Conservation (phyloP, 2,888 invertebrate species). For the Galeopsomyia nigrocyanea region DNA sequence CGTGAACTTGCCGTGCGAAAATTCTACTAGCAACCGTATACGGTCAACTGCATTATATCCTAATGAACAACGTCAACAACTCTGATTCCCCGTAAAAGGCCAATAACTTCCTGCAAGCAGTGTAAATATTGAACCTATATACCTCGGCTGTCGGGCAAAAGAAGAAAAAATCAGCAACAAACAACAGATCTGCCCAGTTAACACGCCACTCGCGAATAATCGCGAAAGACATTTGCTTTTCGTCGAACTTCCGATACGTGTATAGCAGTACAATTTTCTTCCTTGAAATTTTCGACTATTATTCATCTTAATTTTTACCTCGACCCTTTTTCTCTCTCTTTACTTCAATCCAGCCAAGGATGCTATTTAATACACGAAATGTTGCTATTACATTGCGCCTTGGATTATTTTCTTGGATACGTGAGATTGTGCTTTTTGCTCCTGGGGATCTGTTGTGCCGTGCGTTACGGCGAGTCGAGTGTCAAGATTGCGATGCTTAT, state of each 20-base stretch:
- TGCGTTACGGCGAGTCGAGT: no score
- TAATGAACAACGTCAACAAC: slow-evolving; percentile 12
- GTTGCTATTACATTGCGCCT: no score
- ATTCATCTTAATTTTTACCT: slow-evolving; percentile 40
- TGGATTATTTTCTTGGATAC: no score
- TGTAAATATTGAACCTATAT: slow-evolving; percentile 13
- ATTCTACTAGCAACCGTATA: not conserved
- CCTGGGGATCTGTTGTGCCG: no score
- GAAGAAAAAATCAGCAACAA: not conserved
- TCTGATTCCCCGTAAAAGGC: slow-evolving; percentile 29
- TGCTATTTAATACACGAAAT: no score
- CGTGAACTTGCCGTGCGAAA: not conserved
- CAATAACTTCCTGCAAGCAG: slow-evolving; percentile 25
- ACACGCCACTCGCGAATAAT: slow-evolving; percentile 15
- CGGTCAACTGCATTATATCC: not conserved
- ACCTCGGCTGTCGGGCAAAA: not conserved
- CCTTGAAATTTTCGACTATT: slow-evolving; percentile 35
- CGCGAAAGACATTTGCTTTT: slow-evolving; percentile 6
- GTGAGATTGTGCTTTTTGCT: no score
- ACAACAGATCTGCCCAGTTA: not conserved
- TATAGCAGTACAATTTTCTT: not conserved
- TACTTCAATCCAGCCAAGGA: not conserved
- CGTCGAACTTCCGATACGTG: slow-evolving; percentile 8
- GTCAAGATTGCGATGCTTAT: no score
- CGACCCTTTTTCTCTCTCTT: not conserved